A percentile compares a stretch with the other conserved stretches of the same genome.
Evolutionary conservation across 2,888 invertebrate genomes (phyloP).

Genomic region (Brenthis hecate): DNA sequence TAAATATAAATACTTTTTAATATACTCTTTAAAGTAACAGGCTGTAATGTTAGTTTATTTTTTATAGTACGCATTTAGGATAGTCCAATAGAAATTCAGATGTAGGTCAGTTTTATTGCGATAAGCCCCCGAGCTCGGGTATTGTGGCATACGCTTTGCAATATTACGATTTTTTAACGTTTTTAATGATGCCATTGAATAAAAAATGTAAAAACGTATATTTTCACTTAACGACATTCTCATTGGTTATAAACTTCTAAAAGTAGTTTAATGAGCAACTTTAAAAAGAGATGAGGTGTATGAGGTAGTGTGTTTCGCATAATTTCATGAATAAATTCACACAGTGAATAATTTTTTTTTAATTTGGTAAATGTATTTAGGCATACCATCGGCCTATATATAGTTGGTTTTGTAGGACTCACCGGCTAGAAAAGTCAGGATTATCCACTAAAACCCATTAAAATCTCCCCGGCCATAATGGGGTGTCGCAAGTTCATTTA

Average conservation of each 20-base stretch:
- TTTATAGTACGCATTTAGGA: slow-evolving; percentile 24
- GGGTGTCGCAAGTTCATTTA: no score
- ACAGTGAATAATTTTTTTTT: no score
- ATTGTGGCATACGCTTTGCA: slow-evolving; percentile 31
- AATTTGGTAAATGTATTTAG: no score
- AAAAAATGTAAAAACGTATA: slow-evolving; percentile 14
- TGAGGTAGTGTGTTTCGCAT: no score
- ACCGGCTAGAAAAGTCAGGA: no score
- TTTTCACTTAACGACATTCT: slow-evolving; percentile 12
- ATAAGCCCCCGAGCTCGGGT: slow-evolving; percentile 26
- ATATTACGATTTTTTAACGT: slow-evolving; percentile 32
- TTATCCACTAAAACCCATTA: no score
- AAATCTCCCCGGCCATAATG: no score
- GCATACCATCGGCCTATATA: no score
- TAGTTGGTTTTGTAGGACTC: no score
- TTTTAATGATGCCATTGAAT: slow-evolving; percentile 23
- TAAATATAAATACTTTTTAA: neutral
- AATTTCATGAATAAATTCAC: no score
- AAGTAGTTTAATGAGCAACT: no score
- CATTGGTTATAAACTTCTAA: neutral
- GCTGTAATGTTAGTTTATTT: slow-evolving; percentile 11
- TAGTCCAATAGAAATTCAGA: slow-evolving; percentile 30
- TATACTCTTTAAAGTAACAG: neutral
- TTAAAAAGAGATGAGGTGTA: no score
- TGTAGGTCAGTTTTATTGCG: slow-evolving; percentile 35